These are phyloP conservation scores for Doryteuthis pealeii DNA, from an alignment of 1,140 invertebrate genomes.

Conservation along the genomic window DNA sequence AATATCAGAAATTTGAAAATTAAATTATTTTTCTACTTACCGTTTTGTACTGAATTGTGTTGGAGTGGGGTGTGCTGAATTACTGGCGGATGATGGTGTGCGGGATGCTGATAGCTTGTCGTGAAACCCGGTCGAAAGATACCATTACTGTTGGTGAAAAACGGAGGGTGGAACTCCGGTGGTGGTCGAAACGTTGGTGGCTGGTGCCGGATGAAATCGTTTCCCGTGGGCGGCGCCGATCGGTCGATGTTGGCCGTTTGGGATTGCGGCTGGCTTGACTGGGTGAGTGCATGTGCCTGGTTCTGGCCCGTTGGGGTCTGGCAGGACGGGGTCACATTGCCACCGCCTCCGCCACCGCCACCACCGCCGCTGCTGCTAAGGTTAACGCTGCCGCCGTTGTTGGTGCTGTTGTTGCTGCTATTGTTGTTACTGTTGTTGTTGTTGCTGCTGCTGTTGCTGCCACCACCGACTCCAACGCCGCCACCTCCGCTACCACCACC, in stretches of 20 bases:
- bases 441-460: background rate
- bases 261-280: slow-evolving; percentile 27
- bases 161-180: slow-evolving; percentile 52
- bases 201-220: slow-evolving; percentile 51
- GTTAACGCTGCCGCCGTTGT: background rate
- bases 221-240: slow-evolving; percentile 30
- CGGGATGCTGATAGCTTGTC: slow-evolving; percentile 51
- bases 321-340: slow-evolving; percentile 19
- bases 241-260: slow-evolving; percentile 34
- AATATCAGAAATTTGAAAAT: no score
- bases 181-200: slow-evolving; percentile 46
- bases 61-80: slow-evolving; percentile 40
- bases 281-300: slow-evolving; percentile 33
- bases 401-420: slow-evolving; percentile 41
- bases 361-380: background rate
- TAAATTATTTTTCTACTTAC: no score
- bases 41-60: slow-evolving; percentile 48
- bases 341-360: slow-evolving; percentile 16
- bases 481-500: background rate
- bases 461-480: background rate
- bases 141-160: slow-evolving; percentile 56
- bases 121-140: slow-evolving; percentile 51
- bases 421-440: slow-evolving; percentile 34
- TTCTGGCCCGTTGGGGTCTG: slow-evolving; percentile 34
- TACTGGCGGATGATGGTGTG: slow-evolving; percentile 51